Evolutionary conservation across 2,797 vertebrate species (phyloP), one percentile per base, ranked within the genome.

Genomic region (Denticeps clupeoides): DNA sequence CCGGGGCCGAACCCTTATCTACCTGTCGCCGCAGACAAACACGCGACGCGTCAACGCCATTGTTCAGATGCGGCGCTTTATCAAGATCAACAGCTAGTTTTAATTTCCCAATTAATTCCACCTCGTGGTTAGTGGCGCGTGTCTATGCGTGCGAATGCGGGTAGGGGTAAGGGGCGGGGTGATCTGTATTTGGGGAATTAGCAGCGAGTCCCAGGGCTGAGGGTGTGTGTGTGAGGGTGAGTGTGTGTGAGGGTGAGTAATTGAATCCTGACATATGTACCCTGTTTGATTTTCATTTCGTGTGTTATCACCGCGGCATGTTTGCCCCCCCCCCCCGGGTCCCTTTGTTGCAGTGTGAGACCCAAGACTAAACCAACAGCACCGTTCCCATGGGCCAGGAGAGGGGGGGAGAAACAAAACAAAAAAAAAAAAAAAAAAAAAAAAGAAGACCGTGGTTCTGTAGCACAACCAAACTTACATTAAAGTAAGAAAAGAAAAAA

Each of bases 191-290:
- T 22, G 46, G 37, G 42, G n/a, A 66, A 69, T 66, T 62, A 69
- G 44, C 51, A 21, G 13, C 13, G 47, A 43, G 29, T 45, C 7
- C 7, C 16, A 12, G 43, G 60, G 52, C 55, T 40, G 27, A 22
- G 19, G 56, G 62, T n/a, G n/a, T n/a, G n/a, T n/a, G n/a, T n/a
- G n/a, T n/a, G n/a, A n/a, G n/a, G n/a, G n/a, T n/a, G n/a, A n/a
- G n/a, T n/a, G 68, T 62, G 64, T 64, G 55, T 48, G 27, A 54
- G 8, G 62, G 52, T 51, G 56, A 68, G 71, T 74, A 81, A 80
- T 73, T 77, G 78, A 78, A 77, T 73, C 77, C 72, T 68, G 79
- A 80, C 70, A 75, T 67, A 69, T 64, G 67, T 53, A 78, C 73
- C 71, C 65, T 74, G 63, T 71, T 82, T 79, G 59, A 68, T 75